phyloP scores from a whole-genome alignment of 64 coral and sea anemone species.

The Actinia equina region DNA sequence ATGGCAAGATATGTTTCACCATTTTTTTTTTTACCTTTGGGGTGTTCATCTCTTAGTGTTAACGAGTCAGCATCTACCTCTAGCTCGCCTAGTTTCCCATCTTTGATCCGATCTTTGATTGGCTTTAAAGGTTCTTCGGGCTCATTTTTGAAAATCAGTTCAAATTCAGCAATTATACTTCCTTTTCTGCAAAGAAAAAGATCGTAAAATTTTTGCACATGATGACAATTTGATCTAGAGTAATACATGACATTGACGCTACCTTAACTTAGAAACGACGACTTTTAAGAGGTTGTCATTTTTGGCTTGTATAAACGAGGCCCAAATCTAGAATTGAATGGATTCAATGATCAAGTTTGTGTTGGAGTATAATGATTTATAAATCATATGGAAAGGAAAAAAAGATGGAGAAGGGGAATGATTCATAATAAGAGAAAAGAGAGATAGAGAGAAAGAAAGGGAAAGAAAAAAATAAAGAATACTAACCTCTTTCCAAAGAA shows the following conservation, averaged over 20 bases:
- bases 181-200: conserved; percentile 3
- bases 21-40: neutral
- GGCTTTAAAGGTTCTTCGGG: neutral
- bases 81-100: conserved; percentile 20
- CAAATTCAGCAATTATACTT: conserved; percentile 32
- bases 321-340: neutral
- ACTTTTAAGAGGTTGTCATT: neutral
- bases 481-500: neutral
- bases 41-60: neutral
- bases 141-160: conserved; percentile 5
- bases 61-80: conserved; percentile 23
- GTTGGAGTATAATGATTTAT: too few relatives aligned
- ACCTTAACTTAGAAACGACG: neutral
- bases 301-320: neutral
- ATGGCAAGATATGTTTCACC: too few relatives aligned
- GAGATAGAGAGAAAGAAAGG: too few relatives aligned
- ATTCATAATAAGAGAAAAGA: too few relatives aligned
- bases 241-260: neutral
- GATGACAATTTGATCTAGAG: neutral
- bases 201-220: neutral
- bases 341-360: neutral
- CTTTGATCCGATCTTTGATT: neutral
- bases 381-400: too few relatives aligned
- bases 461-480: neutral
- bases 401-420: too few relatives aligned